phyloP scores from a whole-genome alignment of 2,113 vertebrate species.

The Engraulis encrasicolus region DNA sequence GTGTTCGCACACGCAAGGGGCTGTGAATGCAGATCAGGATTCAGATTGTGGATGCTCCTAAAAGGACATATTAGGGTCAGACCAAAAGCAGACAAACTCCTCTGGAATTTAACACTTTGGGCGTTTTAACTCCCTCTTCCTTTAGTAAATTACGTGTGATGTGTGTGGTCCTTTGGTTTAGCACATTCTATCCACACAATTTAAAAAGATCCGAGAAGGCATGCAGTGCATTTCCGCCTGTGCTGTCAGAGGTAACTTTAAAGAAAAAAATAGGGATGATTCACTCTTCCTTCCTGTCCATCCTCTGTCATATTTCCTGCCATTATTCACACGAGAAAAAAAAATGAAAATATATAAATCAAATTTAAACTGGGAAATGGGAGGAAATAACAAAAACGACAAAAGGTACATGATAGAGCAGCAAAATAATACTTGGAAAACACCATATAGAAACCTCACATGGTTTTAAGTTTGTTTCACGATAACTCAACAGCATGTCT shows the following conservation, averaged over 20 bases:
- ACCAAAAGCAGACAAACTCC: conserved; percentile 46
- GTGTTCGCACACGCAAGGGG: not conserved
- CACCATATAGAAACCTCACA: not conserved
- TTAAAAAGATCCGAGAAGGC: conserved; percentile 37
- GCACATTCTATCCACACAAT: conserved; percentile 33
- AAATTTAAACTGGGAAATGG: not conserved
- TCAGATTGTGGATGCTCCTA: not conserved
- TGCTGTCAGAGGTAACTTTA: not conserved
- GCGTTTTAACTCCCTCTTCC: conserved; percentile 44
- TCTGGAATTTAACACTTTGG: conserved; percentile 47
- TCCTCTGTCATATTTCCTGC: not conserved
- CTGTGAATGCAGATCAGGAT: not conserved
- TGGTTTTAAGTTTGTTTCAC: too few species aligned
- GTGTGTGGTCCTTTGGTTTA: too few species aligned
- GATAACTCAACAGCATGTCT: not conserved
- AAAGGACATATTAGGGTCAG: not conserved
- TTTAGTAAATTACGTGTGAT: too few species aligned
- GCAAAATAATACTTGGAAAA: not conserved
- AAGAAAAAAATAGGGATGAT: not conserved
- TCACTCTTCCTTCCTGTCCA: not conserved
- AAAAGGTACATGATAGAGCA: not conserved
- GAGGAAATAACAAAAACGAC: not conserved
- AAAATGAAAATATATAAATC: not conserved
- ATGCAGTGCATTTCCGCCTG: not conserved
- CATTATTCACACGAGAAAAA: not conserved